These are phyloP conservation scores for Miniopterus natalensis DNA, from an alignment of 2,113 vertebrate species.

Conservation along the genomic window DNA sequence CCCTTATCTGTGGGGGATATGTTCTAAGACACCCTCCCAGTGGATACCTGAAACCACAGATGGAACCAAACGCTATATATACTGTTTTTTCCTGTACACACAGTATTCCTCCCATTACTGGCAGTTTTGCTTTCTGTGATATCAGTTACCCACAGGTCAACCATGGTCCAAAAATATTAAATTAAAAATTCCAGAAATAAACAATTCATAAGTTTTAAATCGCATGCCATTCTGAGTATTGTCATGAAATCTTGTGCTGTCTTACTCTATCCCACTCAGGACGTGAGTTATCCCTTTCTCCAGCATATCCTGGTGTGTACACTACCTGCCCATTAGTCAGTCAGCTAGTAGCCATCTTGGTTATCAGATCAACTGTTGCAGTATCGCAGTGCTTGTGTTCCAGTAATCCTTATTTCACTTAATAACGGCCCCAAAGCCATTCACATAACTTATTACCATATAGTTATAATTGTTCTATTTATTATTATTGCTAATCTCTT, in stretches of 20 bases:
- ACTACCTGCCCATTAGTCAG: not conserved
- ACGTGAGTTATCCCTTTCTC: not conserved
- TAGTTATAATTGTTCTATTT: not conserved
- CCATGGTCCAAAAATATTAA: not conserved
- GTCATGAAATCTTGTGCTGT: not conserved
- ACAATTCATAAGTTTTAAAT: not conserved
- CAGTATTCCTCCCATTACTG: not conserved
- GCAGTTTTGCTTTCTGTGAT: not conserved
- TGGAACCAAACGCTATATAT: not conserved
- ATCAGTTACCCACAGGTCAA: not conserved
- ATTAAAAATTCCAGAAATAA: not conserved
- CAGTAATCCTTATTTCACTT: not conserved
- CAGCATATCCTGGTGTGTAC: not conserved
- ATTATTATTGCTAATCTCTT: not conserved
- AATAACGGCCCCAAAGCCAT: not conserved
- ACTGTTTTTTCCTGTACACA: not conserved
- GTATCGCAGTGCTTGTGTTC: not conserved
- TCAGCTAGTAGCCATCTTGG: not conserved
- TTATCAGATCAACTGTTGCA: not conserved
- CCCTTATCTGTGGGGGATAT: not conserved
- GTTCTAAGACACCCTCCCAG: not conserved
- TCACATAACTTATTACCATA: not conserved
- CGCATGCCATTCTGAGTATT: not conserved
- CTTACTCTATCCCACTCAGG: not conserved
- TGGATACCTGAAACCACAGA: not conserved